Evolutionary conservation across 2,113 vertebrate genomes (phyloP), one percentile per base, ranked within the genome.

Genomic region (Meriones unguiculatus): DNA sequence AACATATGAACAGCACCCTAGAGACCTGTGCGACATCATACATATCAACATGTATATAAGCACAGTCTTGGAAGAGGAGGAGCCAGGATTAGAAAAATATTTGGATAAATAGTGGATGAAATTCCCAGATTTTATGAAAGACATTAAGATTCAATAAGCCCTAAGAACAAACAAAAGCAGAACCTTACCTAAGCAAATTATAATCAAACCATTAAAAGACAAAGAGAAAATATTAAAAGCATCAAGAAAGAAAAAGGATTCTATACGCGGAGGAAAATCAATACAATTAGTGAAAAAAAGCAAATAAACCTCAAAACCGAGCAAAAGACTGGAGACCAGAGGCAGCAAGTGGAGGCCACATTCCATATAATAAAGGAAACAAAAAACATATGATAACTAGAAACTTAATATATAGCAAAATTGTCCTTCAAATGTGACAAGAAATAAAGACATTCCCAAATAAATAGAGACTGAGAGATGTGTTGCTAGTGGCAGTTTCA

Each of bases 381-480:
- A 94, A 89, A 46, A 46, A 3, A 3, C 41, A 30, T 82, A 24
- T 92, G n/a, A 38, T 70, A 78, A 41, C 54, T 62, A 87, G 59
- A 59, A 87, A 69, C 70, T 84, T 59, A n/a, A 25, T 52, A 67
- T 52, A 91, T 14, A 94, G 72, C 35, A 77, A 78, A 92, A 90
- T 32, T 72, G 35, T 15, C 38, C 54, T 84, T 93, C 64, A 88
- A 15, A 65, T 81, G 28, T 41, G 38, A 82, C 62, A 20, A 84
- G 67, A 90, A 94, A 77, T 87, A 77, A 93, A 89, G 54, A 72
- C 9, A 69, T 80, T 90, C n/a, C 11, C 32, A 87, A 65, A 54
- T 92, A 76, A 81, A 25, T 89, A 90, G 87, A 77, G 38, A 67
- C 15, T 57, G 52, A 91, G 57, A 64, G 35, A 82, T 59, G 46